phyloP scores from a whole-genome alignment of 2,113 vertebrate species.

The Sinocyclocheilus rhinocerous region DNA sequence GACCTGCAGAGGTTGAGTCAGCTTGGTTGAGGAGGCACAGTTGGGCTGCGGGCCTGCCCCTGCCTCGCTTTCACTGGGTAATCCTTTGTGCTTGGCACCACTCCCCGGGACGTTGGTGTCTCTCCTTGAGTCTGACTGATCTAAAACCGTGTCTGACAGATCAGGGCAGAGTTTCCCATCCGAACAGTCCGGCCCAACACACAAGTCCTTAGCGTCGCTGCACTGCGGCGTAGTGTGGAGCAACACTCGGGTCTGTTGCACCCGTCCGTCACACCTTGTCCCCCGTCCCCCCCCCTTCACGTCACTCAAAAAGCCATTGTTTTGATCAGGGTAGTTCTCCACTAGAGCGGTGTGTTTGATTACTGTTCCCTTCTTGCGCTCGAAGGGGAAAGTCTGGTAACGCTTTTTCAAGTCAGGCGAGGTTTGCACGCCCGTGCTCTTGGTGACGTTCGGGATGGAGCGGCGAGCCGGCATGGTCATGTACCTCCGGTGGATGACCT shows the following conservation, averaged over 20 bases:
- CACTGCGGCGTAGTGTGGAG: constrained; percentile 83
- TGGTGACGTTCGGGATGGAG: constrained; percentile 96
- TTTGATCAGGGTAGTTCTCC: constrained; percentile 80
- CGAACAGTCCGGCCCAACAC: constrained; percentile 73
- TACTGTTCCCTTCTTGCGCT: constrained; percentile 87
- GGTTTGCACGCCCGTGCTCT: constrained; percentile 96
- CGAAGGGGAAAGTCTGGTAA: constrained; percentile 96
- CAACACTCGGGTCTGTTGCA: constrained; percentile 78
- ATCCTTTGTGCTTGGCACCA: constrained; percentile 69
- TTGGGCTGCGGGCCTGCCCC: constrained; percentile 58
- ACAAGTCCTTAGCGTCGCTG: constrained; percentile 70
- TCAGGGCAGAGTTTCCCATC: constrained; percentile 76
- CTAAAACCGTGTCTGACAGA: constrained; percentile 44
- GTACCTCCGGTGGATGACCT: constrained; percentile 88
- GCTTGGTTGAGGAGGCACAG: constrained; percentile 75
- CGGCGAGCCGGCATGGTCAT: constrained; percentile 95
- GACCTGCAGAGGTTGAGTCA: constrained; percentile 84
- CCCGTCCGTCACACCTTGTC: constrained; percentile 69
- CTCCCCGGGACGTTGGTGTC: constrained; percentile 61
- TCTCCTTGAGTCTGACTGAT: constrained; percentile 16
- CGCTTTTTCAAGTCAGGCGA: constrained; percentile 90
- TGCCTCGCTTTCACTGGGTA: constrained; percentile 59
- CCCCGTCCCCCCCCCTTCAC: constrained; percentile 69
- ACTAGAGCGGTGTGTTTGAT: constrained; percentile 82
- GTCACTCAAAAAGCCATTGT: constrained; percentile 87